Evolutionary conservation across 2,888 invertebrate genomes (phyloP), one percentile per base, ranked within the genome.

Genomic region (Ptilodon capucinus): DNA sequence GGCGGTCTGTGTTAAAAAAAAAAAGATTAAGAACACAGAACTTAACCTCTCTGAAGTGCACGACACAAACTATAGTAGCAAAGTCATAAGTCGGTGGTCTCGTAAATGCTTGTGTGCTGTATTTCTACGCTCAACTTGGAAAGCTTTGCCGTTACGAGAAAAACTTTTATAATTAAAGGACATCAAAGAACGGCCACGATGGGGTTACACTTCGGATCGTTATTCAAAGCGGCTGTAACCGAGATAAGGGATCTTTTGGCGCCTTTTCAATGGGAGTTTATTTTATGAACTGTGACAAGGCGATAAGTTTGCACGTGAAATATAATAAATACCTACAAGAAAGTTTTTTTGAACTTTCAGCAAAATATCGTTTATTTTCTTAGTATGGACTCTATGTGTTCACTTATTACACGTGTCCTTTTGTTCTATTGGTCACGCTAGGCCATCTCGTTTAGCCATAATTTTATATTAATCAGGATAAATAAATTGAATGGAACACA

Each of bases 111-210:
- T 54, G 63, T 57, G 59, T 68, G 63, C 65, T 71, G 56, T 76
- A 69, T 71, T 75, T 67, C 67, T 62, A 59, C 44, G 64, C 54
- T 58, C 55, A 69, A 73, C 68, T 74, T 74, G 60, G 57, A 75
- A 85, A 81, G 80, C 78, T 79, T 80, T 71, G 76, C 74, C 76
- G 81, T 85, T 81, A 81, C 79, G 80, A 76, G 81, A 83, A 82
- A 86, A 87, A 89, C 80, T 88, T 89, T 88, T 85, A 86, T 89
- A 89, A 89, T 89, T 89, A 88, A 87, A 84, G 79, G 87, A 86
- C 85, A 87, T 90, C 90, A 90, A 90, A 89, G 88, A 79, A 80
- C 74, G 76, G 71, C 76, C 61, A 76, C 81, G 85, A 84, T 84
- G 84, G 86, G 86, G 88, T 88, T 88, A 87, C 86, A 87, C 86